Evolutionary conservation across 2,113 vertebrate genomes (phyloP).

Genomic region (Periophthalmus modestus): DNA sequence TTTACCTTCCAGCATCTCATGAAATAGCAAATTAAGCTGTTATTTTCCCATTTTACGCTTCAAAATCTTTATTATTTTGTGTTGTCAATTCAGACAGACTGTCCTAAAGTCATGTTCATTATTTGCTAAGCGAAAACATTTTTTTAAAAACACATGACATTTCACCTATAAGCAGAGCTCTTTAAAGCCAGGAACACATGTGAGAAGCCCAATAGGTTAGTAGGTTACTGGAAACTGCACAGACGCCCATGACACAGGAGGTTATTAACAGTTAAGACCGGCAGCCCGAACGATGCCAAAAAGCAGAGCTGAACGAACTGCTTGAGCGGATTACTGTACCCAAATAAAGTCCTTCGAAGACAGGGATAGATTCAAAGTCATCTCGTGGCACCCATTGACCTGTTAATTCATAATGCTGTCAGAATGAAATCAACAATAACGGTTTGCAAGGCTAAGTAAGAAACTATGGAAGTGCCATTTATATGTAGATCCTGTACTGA

Average conservation of each 20-base stretch:
- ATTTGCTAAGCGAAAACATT: too few relatives aligned
- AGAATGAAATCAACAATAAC: constrained; percentile 4
- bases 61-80: neutral
- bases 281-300: constrained; percentile 36
- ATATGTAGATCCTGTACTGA: neutral
- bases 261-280: constrained; percentile 24
- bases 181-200: neutral
- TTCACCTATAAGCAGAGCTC: neutral
- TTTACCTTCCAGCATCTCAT: neutral
- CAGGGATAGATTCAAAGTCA: constrained; percentile 75
- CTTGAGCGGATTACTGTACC: constrained; percentile 84
- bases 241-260: constrained; percentile 23
- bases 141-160: neutral
- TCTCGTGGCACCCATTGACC: constrained; percentile 88
- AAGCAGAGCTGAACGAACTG: constrained; percentile 32
- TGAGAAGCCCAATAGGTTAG: constrained; percentile 53
- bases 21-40: neutral
- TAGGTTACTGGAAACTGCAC: constrained; percentile 51
- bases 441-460: neutral
- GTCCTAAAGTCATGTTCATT: too few relatives aligned
- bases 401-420: constrained; percentile 77
- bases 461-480: neutral
- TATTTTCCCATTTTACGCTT: neutral
- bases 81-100: too few relatives aligned
- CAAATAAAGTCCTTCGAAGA: constrained; percentile 78